Base-by-base conservation (phyloP, 37 sponge, comb jelly and placozoan species). In the Ianthella basta region DNA sequence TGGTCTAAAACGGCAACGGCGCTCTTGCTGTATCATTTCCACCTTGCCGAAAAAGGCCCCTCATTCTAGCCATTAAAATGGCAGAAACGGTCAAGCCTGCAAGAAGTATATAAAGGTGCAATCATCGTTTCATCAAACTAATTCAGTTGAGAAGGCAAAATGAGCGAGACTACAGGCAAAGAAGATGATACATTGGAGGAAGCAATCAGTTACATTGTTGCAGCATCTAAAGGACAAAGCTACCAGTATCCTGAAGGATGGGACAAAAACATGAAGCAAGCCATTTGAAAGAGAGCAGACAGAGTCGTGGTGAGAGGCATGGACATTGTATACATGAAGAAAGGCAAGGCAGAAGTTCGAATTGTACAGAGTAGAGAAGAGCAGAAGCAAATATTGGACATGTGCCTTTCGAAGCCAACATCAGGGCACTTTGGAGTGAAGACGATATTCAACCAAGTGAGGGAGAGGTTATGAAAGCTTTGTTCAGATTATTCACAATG, bases 201-300 rank as follows among this genome's bases (percentile, higher is more conserved):
- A 57, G 59, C 59, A 18, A 57, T 57, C 15, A 57, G 18, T 15
- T 57, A 57, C 59, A 18, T 57, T 57, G 59, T 57, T 57, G 59
- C 59, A 57, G 59, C 18, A 15, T 20, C 18, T 57, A 57, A 57
- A 57, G 59, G 59, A 15, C 15, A 18, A 15, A 15, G 18, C 15
- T 57, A 57, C 59, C 15, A 57, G 59, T 57, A 57, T 18, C 59
- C 59, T 57, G 59, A 57, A 57, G 59, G 59, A 57, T 57, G 59
- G 59, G 59, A 57, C 59, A 57, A 57, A 18, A 56, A 56, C 59
- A 19, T 56, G 59, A 56, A 56, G 59, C 59, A 18, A 15, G 15
- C 59, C 16, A 56, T 56, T 56, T 18, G 59, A 56, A 56, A 56
- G 18, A 56, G 59, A 56, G 59, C 59, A 56, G 59, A 56, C 15